A percentile compares a stretch with the other conserved stretches of the same genome.
These are phyloP conservation scores for Solenodon paradoxus DNA, from an alignment of 2,113 vertebrate genomes.

Conservation along the genomic window DNA sequence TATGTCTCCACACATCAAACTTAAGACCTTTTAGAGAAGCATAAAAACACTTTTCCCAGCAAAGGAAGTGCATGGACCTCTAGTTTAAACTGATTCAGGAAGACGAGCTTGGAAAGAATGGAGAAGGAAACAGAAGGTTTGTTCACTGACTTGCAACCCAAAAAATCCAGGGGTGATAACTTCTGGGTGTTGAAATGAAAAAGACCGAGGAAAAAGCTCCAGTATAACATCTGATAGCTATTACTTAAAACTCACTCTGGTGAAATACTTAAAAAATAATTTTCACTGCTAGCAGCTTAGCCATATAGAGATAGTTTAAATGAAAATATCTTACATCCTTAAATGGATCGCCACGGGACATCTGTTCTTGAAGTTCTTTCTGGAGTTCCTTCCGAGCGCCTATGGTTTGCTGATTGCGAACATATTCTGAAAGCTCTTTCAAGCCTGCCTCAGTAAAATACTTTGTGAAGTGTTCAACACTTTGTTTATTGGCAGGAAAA, in stretches of 20 bases:
- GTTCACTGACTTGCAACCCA: not conserved
- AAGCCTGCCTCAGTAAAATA: conserved; percentile 98
- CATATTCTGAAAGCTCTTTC: conserved; percentile 97
- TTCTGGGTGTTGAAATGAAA: not conserved
- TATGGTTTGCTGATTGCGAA: conserved; percentile 97
- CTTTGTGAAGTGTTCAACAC: conserved; percentile 97
- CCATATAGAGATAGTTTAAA: not conserved
- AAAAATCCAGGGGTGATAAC: not conserved
- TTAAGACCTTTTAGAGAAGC: not conserved
- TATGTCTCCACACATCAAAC: not conserved
- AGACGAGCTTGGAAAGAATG: not conserved
- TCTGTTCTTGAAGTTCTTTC: conserved; percentile 98
- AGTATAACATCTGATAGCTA: not conserved
- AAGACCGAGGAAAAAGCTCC: not conserved
- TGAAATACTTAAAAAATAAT: not conserved
- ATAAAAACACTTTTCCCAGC: not conserved
- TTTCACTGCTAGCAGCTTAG: not conserved
- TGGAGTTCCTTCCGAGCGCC: conserved; percentile 97
- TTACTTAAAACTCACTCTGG: not conserved
- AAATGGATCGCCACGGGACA: conserved; percentile 93
- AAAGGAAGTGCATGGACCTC: not conserved
- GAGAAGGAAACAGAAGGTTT: not conserved
- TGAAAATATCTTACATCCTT: conserved; percentile 89
- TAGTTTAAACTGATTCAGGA: not conserved
- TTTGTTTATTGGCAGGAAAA: conserved; percentile 99